Evolutionary conservation across 2,888 invertebrate species (phyloP), one percentile per base, ranked within the genome.

Genomic region (Cephus nigrinus): DNA sequence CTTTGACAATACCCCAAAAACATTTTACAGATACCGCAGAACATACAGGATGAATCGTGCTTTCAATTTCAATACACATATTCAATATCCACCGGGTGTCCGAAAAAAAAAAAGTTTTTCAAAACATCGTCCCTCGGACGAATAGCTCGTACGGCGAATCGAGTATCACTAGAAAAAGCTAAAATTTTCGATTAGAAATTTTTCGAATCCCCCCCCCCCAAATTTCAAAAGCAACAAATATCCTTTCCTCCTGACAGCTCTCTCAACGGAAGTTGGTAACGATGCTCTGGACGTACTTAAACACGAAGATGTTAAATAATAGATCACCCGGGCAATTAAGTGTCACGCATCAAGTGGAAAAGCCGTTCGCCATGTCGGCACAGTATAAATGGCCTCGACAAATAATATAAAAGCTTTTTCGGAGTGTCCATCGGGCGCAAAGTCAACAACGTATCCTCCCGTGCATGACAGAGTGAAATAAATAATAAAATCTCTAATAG

Each of bases 121-220:
- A 40, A 0, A 3, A 36, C 1, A 15, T 40, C 12, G 4, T 40
- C 40, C 15, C 15, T 1, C 15, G 4, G 40, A 40, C 40, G 40
- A 40, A 5, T 40, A 4, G 40, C 15, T 40, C 4, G 4, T 40
- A 15, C 1, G 4, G 4, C 40, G 4, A 55, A 55, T 55, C 2
- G 23, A 40, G 23, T 40, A 23, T 23, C 23, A 23, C 5, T 5
- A 2, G 40, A 5, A 55, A 0, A 55, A 55, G 23, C 5, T 55
- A 23, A 9, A 55, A 23, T 2, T 0, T 55, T 55, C 23, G 9
- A 55, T 55, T 5, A 5, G 2, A 55, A 23, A 55, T 23, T 55
- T 40, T 40, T 33, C 78, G 77, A 80, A 81, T 80, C 78, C 77
- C 77, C 78, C 78, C 80, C 4, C 4, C 5, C 23, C 40, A 23